These are phyloP conservation scores for Salvelinus namaycush DNA, from an alignment of 2,113 vertebrate genomes.

Conservation along the genomic window DNA sequence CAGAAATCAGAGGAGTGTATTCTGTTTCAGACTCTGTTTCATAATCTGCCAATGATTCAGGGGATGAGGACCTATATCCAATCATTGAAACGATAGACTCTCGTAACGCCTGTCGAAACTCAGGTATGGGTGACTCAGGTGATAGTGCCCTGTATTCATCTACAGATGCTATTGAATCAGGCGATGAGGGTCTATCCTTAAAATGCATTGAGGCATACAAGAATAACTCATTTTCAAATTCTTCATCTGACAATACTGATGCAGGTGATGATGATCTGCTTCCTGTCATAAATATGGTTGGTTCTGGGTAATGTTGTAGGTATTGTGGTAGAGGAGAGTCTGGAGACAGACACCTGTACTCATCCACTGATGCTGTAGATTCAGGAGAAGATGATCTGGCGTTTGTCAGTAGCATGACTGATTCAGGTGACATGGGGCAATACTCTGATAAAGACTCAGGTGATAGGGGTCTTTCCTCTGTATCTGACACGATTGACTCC, in stretches of 20 bases:
- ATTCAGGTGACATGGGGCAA: conserved; percentile 30
- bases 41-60: too few species aligned
- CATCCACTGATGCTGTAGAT: conserved; percentile 16
- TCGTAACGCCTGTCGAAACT: background rate
- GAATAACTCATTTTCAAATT: background rate
- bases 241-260: conserved; percentile 12
- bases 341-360: conserved; percentile 27
- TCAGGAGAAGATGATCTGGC: conserved; percentile 23
- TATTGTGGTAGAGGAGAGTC: too few species aligned
- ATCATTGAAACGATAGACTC: background rate
- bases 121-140: conserved; percentile 37
- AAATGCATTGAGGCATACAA: background rate
- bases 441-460: conserved; percentile 25
- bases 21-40: too few species aligned
- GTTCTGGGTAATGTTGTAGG: too few species aligned
- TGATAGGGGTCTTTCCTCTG: conserved; percentile 27
- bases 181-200: conserved; percentile 30
- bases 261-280: conserved; percentile 16
- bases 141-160: conserved; percentile 13
- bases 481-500: conserved; percentile 13
- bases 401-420: conserved; percentile 11
- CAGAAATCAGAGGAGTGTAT: too few species aligned
- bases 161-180: conserved; percentile 17
- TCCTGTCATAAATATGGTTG: too few species aligned
- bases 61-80: too few species aligned